phyloP scores from a whole-genome alignment of 2,888 invertebrate species.

The Pandemis cinnamomeana region DNA sequence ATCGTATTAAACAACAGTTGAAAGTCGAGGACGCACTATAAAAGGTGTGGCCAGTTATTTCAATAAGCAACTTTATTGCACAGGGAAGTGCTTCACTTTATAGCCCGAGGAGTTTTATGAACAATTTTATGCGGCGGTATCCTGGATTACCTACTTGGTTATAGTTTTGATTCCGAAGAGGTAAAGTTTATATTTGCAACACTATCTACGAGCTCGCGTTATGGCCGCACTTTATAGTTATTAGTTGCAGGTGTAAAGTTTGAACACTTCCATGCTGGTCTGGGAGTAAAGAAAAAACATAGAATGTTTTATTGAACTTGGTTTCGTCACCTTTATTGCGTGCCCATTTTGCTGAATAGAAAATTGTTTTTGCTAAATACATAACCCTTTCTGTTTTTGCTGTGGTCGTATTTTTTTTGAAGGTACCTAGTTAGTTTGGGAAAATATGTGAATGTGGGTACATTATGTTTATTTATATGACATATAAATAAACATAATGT shows the following conservation, averaged over 20 bases:
- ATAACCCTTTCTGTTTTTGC: too few relatives aligned
- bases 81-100: slow-evolving; percentile 66
- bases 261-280: background rate
- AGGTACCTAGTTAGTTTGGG: too few relatives aligned
- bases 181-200: slow-evolving; percentile 18
- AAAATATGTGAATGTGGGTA: too few relatives aligned
- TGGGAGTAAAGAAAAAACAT: too few relatives aligned
- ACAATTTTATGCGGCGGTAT: slow-evolving; percentile 24
- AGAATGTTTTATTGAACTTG: too few relatives aligned
- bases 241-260: slow-evolving; percentile 2
- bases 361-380: too few relatives aligned
- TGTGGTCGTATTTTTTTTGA: too few relatives aligned
- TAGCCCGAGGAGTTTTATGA: slow-evolving; percentile 25
- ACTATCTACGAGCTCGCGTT: background rate
- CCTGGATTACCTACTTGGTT: slow-evolving; percentile 28
- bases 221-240: slow-evolving; percentile 3
- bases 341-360: too few relatives aligned
- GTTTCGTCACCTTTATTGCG: too few relatives aligned
- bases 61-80: slow-evolving; percentile 75
- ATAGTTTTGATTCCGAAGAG: slow-evolving; percentile 30
- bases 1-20: slow-evolving; percentile 31
- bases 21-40: slow-evolving; percentile 40
- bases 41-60: slow-evolving; percentile 65
- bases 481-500: too few relatives aligned
- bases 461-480: too few relatives aligned